Percentiles rank a stretch among this genome's conserved stretches.
Evolutionary conservation across 2,797 vertebrate species (phyloP).

Genomic region (Buceros bicornis): DNA sequence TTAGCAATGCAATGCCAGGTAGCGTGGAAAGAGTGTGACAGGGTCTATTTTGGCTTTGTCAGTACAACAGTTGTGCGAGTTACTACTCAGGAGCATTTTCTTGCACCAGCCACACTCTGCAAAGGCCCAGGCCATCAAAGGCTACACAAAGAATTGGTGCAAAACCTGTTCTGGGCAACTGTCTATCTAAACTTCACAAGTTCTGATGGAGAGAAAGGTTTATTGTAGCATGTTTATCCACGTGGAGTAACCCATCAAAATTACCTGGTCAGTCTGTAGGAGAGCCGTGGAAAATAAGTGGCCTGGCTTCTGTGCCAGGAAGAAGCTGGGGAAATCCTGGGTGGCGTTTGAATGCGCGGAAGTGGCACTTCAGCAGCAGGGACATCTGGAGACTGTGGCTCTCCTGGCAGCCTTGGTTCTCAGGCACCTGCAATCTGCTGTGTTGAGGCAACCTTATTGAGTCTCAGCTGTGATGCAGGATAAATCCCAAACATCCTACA

Average conservation of each 20-base stretch:
- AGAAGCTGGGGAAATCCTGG: background rate
- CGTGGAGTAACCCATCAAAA: background rate
- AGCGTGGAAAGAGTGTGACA: background rate
- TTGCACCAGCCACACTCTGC: background rate
- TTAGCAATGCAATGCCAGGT: background rate
- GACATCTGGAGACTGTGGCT: background rate
- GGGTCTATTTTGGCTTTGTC: background rate
- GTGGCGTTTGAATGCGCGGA: background rate
- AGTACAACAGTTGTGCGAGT: background rate
- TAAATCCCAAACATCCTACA: background rate
- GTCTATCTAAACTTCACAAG: background rate
- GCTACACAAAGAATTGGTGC: background rate
- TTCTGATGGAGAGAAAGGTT: background rate
- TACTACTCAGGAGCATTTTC: rapidly evolving
- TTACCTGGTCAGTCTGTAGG: background rate
- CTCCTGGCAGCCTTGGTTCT: background rate
- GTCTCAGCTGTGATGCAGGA: background rate
- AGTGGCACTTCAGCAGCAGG: background rate
- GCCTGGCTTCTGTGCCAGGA: background rate
- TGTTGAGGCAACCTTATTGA: background rate
- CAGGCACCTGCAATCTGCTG: background rate
- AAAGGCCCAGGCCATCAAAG: background rate
- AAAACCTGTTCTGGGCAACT: background rate
- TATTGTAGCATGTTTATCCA: background rate
- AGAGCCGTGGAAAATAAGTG: background rate